A percentile compares a stretch with the other conserved stretches of the same genome.
Evolutionary conservation across 2,797 vertebrate genomes (phyloP).

Genomic region (Melanotaenia boesemani): DNA sequence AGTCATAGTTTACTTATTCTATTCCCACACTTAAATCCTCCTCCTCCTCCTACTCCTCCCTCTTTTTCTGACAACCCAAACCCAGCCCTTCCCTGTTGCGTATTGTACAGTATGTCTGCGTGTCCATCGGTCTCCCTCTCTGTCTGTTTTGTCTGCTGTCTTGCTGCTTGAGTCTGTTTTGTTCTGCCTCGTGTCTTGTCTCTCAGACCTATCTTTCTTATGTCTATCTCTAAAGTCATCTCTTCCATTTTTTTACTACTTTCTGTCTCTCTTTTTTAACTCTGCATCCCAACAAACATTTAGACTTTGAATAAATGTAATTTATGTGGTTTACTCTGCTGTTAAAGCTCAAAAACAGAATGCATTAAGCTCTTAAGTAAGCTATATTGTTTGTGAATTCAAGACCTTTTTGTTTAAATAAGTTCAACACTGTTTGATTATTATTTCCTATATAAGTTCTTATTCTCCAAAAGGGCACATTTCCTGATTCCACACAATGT

Average conservation of each 20-base stretch:
- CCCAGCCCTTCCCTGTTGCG: conserved; percentile 58
- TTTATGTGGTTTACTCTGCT: neutral
- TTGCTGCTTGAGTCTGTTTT: conserved; percentile 75
- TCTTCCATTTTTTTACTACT: conserved; percentile 67
- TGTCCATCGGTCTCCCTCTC: conserved; percentile 86
- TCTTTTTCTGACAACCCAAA: conserved; percentile 63
- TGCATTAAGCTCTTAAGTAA: neutral
- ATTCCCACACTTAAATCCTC: conserved; percentile 72
- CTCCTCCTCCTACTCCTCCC: conserved; percentile 38
- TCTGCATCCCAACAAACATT: conserved; percentile 77
- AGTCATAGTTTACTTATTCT: conserved; percentile 77
- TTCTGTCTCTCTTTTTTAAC: conserved; percentile 63
- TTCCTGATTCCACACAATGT: neutral
- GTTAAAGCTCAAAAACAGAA: neutral
- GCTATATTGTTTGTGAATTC: neutral
- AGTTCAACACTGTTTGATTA: neutral
- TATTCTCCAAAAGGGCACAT: neutral
- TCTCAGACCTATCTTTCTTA: conserved; percentile 74
- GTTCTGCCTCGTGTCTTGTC: conserved; percentile 67
- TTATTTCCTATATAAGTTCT: neutral
- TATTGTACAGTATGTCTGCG: conserved; percentile 86
- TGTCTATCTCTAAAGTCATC: conserved; percentile 73
- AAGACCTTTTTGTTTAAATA: conserved; percentile 6
- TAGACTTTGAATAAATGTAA: conserved; percentile 35
- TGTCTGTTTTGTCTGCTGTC: conserved; percentile 78